Base-by-base conservation (phyloP, 2,797 vertebrate species). In the Dendrocincla tyrannina region DNA sequence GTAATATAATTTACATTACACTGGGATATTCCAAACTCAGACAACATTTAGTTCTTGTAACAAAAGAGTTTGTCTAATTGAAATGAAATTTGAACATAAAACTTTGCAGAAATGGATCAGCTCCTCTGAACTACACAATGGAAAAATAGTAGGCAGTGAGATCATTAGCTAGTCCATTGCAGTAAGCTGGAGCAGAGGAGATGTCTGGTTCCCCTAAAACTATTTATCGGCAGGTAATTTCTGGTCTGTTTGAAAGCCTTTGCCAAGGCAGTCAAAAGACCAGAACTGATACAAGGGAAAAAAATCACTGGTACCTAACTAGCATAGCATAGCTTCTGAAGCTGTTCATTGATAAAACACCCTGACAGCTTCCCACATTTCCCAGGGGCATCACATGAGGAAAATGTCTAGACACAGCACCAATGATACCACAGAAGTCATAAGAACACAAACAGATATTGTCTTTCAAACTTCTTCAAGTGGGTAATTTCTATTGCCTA, bases 111-210 rank as follows among this genome's bases (percentile, higher is more conserved):
- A 97, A 94, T 41, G 94, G 94, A 95, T 91, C 94, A 89, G 60
- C n/a, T 95, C 77, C 91, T 95, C 89, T 97, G 96, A 96, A 94
- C 89, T 95, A 82, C 85, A 95, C 96, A 95, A 96, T 96, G 94
- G 96, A 96, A 96, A 97, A 96, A 96, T 64, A 93, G 94, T 91
- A 96, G 95, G 96, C 91, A 96, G 91, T 95, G 96, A 97, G 95
- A 94, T 96, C 95, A 95, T 93, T 96, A 94, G 93, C 85, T 66
- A 93, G 77, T 79, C 58, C 56, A 62, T 25, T 94, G 93, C 89
- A 96, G 33, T 85, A 83, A 95, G 94, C 1, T 96, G 94, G 93
- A 95, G 85, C 80, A 93, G 89, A 74, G 82, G 74, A 95, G 73
- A 94, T 91, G 93, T 95, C 93, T 97, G 95, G 93, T 90, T 96